These are phyloP conservation scores for Oryzias woworae DNA, from an alignment of 2,113 vertebrate genomes.

Conservation along the genomic window DNA sequence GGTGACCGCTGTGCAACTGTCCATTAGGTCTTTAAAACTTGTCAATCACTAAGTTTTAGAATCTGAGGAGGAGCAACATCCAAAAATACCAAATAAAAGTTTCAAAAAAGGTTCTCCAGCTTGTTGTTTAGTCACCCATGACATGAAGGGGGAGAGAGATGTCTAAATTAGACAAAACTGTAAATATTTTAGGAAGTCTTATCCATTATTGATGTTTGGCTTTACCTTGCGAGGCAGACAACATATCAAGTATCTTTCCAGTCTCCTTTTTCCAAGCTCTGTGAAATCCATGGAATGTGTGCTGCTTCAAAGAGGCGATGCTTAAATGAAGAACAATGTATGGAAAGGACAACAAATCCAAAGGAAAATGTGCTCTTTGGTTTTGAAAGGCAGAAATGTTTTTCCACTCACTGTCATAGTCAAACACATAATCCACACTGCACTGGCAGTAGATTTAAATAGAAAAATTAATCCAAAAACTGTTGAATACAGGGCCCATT, in stretches of 20 bases:
- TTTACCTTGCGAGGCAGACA: conserved; percentile 68
- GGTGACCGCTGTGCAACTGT: too few species aligned
- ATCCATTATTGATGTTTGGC: conserved; percentile 79
- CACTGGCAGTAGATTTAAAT: not conserved
- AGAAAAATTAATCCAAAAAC: conserved; percentile 17
- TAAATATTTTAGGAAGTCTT: conserved; percentile 81
- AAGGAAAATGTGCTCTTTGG: not conserved
- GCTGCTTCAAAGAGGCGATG: conserved; percentile 7
- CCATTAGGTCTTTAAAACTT: too few species aligned
- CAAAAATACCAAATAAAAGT: not conserved
- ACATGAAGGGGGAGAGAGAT: conserved; percentile 43
- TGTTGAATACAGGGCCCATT: conserved; percentile 5
- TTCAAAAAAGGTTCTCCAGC: conserved; percentile 25
- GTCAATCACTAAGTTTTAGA: not conserved
- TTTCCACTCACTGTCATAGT: not conserved
- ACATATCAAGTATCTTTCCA: conserved; percentile 76
- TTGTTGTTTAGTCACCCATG: conserved; percentile 54
- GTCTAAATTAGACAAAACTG: conserved; percentile 76
- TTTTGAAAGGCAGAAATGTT: not conserved
- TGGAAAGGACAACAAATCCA: not conserved
- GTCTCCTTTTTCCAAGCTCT: conserved; percentile 40
- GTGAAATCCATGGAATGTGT: conserved; percentile 35
- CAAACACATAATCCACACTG: not conserved
- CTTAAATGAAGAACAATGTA: not conserved
- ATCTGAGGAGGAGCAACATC: not conserved